These are phyloP conservation scores for Stenodema calcarata DNA, from an alignment of 2,888 invertebrate genomes.

Conservation along the genomic window DNA sequence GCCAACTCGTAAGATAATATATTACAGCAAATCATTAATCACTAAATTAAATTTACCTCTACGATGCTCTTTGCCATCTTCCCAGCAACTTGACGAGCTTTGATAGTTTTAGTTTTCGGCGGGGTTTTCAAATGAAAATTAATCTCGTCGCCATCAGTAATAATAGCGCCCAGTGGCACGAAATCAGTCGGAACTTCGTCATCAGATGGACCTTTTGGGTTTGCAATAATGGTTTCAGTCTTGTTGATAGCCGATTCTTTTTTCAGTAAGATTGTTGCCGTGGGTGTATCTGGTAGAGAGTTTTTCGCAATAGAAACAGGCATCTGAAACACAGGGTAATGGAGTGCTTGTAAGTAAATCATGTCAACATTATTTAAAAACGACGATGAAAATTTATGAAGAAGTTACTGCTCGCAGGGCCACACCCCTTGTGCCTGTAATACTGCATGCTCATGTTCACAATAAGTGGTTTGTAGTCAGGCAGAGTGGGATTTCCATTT, in stretches of 20 bases:
- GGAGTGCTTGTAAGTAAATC: too few relatives aligned
- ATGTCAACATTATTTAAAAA: too few relatives aligned
- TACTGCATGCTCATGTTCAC: too few relatives aligned
- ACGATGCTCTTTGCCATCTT: background rate
- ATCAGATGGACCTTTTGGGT: background rate
- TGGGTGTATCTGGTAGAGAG: background rate
- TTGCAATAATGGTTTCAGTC: background rate
- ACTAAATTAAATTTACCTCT: background rate
- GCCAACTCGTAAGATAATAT: too few relatives aligned
- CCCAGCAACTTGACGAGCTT: background rate
- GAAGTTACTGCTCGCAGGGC: too few relatives aligned
- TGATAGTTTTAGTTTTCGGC: background rate
- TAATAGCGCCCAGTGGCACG: background rate
- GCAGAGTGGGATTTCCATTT: too few relatives aligned
- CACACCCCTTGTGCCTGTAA: too few relatives aligned
- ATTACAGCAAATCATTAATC: too few relatives aligned
- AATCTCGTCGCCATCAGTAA: background rate
- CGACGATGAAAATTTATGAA: too few relatives aligned
- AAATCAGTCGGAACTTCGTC: background rate
- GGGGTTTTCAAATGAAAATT: background rate
- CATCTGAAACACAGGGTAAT: too few relatives aligned
- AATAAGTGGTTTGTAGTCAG: too few relatives aligned
- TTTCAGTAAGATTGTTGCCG: background rate
- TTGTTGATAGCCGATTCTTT: background rate
- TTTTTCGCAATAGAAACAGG: background rate